A percentile compares a stretch with the other conserved stretches of the same genome.
phyloP scores from a whole-genome alignment of 2,888 invertebrate genomes.

The Acanthococcus lagerstroemiae region DNA sequence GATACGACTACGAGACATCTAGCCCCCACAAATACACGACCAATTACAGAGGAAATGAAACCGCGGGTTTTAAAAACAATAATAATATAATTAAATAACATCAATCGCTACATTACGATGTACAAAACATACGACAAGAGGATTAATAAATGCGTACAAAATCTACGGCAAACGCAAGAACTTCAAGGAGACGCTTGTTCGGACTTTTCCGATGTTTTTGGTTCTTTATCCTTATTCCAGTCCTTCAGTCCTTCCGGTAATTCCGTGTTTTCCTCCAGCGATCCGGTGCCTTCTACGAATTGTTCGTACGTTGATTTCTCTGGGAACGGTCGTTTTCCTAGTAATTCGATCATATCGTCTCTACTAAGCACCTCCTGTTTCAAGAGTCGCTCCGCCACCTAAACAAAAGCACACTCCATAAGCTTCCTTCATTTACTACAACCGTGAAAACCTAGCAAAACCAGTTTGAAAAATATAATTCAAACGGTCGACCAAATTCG shows the following conservation, averaged over 20 bases:
- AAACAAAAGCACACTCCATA: neutral
- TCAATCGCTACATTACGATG: neutral
- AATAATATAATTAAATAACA: neutral
- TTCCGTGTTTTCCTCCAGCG: conserved; percentile 90
- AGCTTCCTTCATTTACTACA: neutral
- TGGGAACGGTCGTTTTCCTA: conserved; percentile 89
- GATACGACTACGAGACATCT: too few species aligned
- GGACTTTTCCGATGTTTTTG: neutral
- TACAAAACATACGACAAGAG: neutral
- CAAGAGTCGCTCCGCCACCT: conserved; percentile 73
- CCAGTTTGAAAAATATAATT: too few species aligned
- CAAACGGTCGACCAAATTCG: neutral
- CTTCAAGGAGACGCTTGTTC: neutral
- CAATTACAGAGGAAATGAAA: neutral
- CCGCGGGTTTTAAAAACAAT: neutral
- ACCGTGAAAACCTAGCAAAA: too few species aligned
- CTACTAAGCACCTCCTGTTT: conserved; percentile 90
- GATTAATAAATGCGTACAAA: neutral
- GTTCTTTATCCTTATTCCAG: conserved; percentile 69
- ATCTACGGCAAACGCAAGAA: neutral
- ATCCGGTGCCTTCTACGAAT: conserved; percentile 96
- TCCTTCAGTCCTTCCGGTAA: conserved; percentile 89
- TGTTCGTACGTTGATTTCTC: conserved; percentile 99
- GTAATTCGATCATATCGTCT: conserved; percentile 93
- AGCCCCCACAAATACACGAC: too few species aligned